Conservation (phyloP, 30 jellyfish, hydroid and myxozoan genomes). For the Clytia hemisphaerica region DNA sequence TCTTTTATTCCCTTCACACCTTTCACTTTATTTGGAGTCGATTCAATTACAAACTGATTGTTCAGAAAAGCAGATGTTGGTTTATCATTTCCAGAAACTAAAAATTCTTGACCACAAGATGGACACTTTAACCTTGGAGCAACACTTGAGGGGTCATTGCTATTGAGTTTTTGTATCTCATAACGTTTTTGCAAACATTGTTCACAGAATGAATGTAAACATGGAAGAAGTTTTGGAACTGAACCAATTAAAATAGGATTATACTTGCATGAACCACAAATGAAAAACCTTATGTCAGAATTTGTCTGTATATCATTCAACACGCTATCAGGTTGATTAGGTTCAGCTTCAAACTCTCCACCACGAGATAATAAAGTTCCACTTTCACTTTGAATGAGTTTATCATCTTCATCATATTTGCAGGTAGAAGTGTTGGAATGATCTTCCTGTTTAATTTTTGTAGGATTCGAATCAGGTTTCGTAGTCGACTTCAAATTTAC, state of each 20-base stretch:
- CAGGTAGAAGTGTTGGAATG: no score
- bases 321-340: constrained; percentile 9
- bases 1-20: constrained; percentile 30
- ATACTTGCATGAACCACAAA: constrained; percentile 72
- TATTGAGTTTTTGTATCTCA: constrained; percentile 52
- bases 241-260: constrained; percentile 66
- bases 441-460: no score
- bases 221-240: constrained; percentile 83
- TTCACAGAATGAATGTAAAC: constrained; percentile 95
- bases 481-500: no score
- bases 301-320: constrained; percentile 30
- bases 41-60: constrained; percentile 90
- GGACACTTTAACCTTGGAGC: constrained; percentile 89
- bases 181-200: constrained; percentile 71
- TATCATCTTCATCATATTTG: constrained; percentile 29
- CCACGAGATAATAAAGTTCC: constrained; percentile 42
- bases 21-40: constrained; percentile 24
- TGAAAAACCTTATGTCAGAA: constrained; percentile 53
- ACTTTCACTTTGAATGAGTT: constrained; percentile 33
- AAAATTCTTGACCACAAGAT: constrained; percentile 95
- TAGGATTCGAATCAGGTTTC: no score
- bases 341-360: constrained; percentile 39
- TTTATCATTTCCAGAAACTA: constrained; percentile 68
- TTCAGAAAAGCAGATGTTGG: constrained; percentile 63
- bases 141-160: constrained; percentile 4